Conservation (phyloP, 2,888 invertebrate genomes). For the Prenolepis imparis region DNA sequence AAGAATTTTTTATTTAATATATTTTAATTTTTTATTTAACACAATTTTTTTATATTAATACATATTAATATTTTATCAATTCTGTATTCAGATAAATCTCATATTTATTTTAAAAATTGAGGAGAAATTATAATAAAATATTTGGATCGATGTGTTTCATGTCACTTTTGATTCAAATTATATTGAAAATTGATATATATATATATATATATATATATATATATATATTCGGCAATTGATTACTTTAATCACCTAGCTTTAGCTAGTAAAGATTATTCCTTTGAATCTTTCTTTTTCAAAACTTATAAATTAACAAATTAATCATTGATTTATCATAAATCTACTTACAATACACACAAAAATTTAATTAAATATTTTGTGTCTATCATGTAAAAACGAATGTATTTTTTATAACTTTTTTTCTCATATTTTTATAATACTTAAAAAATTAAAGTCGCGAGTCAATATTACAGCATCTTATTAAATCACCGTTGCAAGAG, state of each 20-base stretch:
- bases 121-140: background rate
- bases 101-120: background rate
- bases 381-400: slow-evolving; percentile 1
- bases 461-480: slow-evolving; percentile 18
- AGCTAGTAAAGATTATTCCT: background rate
- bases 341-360: slow-evolving; percentile 6
- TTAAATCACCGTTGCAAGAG: slow-evolving; percentile 23
- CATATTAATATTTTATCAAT: background rate
- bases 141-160: background rate
- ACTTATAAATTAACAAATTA: background rate
- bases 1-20: background rate
- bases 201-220: no score
- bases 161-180: background rate
- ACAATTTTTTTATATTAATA: background rate
- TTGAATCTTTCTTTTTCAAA: background rate
- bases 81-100: background rate
- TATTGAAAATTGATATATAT: no score
- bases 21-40: background rate
- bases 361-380: background rate
- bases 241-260: background rate
- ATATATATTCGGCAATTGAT: background rate
- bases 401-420: background rate
- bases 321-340: slow-evolving; percentile 19
- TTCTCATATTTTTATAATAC: background rate
- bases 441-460: slow-evolving; percentile 23